Conservation (phyloP, 2,113 vertebrate species). For the Paradisaea rubra region DNA sequence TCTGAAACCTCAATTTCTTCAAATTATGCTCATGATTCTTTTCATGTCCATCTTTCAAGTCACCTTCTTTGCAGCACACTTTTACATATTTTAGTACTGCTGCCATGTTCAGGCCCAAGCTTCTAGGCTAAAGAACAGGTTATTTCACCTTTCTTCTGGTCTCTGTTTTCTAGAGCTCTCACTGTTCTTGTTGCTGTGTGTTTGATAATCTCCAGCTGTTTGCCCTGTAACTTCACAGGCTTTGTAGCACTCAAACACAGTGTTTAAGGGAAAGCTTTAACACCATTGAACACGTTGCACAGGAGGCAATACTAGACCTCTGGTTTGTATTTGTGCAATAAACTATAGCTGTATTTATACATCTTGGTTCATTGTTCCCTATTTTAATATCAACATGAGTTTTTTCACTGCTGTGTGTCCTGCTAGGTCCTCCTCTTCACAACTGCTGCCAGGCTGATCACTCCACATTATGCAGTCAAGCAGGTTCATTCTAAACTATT, state of each 20-base stretch:
- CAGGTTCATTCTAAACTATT: neutral
- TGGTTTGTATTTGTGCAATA: neutral
- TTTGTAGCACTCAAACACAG: neutral
- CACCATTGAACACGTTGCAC: neutral
- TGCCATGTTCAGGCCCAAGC: neutral
- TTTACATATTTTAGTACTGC: neutral
- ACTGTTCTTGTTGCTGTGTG: neutral
- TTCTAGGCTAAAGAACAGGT: neutral
- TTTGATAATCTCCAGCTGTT: neutral
- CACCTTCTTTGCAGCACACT: neutral
- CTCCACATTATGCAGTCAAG: neutral
- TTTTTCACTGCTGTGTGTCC: neutral
- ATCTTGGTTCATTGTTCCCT: neutral
- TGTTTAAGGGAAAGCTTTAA: neutral
- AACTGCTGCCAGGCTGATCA: neutral
- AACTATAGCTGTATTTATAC: neutral
- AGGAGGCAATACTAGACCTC: neutral
- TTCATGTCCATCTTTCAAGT: neutral
- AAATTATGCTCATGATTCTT: neutral
- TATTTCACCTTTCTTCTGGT: neutral
- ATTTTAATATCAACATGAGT: neutral
- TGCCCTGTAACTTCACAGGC: neutral
- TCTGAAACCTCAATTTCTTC: neutral
- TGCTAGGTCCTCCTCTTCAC: neutral
- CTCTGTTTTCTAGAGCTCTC: neutral